These are phyloP conservation scores for Alsophila aescularia DNA, from an alignment of 2,888 invertebrate species.

Conservation along the genomic window DNA sequence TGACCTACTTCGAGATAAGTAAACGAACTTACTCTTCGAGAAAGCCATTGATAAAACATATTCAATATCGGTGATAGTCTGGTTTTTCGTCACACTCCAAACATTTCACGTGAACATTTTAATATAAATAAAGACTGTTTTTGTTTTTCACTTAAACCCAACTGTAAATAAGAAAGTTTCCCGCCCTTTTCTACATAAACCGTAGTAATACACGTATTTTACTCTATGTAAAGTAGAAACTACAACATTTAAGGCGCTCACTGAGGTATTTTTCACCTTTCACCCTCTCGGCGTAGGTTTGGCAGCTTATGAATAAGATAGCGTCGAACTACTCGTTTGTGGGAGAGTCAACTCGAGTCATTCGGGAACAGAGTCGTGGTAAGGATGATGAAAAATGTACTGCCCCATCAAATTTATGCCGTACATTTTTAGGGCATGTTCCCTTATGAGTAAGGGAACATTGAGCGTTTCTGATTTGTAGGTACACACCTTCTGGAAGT, in stretches of 20 bases:
- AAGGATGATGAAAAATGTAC: constrained; percentile 4
- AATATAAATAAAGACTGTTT: too few relatives aligned
- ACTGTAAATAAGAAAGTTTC: constrained; percentile 1
- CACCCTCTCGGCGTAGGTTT: constrained; percentile 31
- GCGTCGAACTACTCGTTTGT: constrained; percentile 42
- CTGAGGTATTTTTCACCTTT: constrained; percentile 36
- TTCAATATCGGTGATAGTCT: neutral
- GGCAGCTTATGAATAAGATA: constrained; percentile 49
- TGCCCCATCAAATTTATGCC: too few relatives aligned
- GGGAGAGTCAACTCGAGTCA: constrained; percentile 41
- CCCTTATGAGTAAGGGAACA: too few relatives aligned
- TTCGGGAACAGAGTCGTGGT: constrained; percentile 29
- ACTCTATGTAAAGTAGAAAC: constrained; percentile 32
- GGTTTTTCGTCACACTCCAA: neutral
- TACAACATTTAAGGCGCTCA: constrained; percentile 36
- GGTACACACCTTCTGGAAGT: too few relatives aligned
- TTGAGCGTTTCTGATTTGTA: too few relatives aligned
- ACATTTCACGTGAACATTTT: neutral
- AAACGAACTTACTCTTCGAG: too few relatives aligned
- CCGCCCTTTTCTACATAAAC: constrained; percentile 19
- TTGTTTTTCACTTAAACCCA: constrained; percentile 8
- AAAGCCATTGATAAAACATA: too few relatives aligned
- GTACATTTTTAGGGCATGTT: too few relatives aligned
- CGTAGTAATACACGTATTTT: constrained; percentile 23
- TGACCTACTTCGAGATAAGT: too few relatives aligned